These are phyloP conservation scores for Corynorhinus townsendii DNA, from an alignment of 2,113 vertebrate species.

Conservation along the genomic window DNA sequence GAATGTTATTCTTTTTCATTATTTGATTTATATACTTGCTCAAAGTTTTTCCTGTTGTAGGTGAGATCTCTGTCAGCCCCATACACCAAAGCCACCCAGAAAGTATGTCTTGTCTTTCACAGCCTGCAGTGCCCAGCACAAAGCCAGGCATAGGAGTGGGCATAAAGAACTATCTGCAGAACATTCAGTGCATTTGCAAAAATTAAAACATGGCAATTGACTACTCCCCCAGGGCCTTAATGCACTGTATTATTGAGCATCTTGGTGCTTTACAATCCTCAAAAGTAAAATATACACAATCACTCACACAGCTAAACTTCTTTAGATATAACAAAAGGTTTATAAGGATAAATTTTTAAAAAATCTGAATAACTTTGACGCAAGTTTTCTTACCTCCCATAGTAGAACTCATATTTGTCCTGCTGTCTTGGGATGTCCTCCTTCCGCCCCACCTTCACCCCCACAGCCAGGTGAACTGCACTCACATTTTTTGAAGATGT, in stretches of 20 bases:
- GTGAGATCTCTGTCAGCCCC: neutral
- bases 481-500: accelerated
- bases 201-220: neutral
- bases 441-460: neutral
- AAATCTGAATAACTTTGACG: neutral
- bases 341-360: neutral
- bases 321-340: neutral
- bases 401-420: neutral
- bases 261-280: neutral
- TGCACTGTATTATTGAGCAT: neutral
- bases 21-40: conserved; percentile 65
- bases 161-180: neutral
- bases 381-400: neutral
- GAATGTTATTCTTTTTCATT: conserved; percentile 47
- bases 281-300: neutral
- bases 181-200: neutral
- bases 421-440: neutral
- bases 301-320: neutral
- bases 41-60: conserved; percentile 19
- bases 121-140: neutral
- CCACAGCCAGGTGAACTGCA: neutral
- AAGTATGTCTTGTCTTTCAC: neutral
- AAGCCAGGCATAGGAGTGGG: neutral
- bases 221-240: neutral
- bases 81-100: neutral